Evolutionary conservation across 2,797 vertebrate species (phyloP), one percentile per base, ranked within the genome.

Genomic region (Catamblyrhynchus diadema): DNA sequence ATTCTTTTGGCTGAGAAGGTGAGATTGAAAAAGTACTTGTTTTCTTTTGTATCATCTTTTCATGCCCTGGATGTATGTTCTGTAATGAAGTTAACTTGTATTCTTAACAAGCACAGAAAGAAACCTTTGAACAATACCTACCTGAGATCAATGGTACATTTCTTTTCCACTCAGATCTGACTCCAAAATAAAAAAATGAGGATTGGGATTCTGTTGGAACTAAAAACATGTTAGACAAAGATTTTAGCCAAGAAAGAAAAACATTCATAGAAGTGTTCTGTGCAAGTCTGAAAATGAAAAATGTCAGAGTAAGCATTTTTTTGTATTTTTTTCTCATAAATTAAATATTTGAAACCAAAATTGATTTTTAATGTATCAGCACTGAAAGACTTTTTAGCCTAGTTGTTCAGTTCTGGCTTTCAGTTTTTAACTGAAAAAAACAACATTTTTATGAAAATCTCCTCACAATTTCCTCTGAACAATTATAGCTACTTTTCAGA

Each of bases 41-140:
- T 89, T 95, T 96, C 47, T 73, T 90, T 94, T 70, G 4, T 72
- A 62, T 81, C 51, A 47, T 83, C 81, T 83, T 94, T 67, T 79
- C 67, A 37, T 94, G 73, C 73, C 77, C 67, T 88, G 65, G 33
- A 75, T 75, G 25, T 88, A 89, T 64, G 39, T 81, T 89, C 87
- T 74, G 53, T 53, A 79, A 87, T 47, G 83, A 92, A 90, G 86
- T 69, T 90, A 94, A 88, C 75, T 86, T 77, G 64, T 84, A 70
- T 64, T 91, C 80, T 86, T 94, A 88, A 86, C 42, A 81, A 83
- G 74, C 3, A 3, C 42, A 71, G 60, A 66, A 79, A 75, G 56
- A 57, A 90, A 77, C 32, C 59, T 95, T 91, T 91, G 80, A 95
- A 93, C 15, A 90, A 71, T 22, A 56, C 22, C 73, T 92, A 83